phyloP scores from a whole-genome alignment of 2,888 invertebrate species.

The Thalpophila matura region DNA sequence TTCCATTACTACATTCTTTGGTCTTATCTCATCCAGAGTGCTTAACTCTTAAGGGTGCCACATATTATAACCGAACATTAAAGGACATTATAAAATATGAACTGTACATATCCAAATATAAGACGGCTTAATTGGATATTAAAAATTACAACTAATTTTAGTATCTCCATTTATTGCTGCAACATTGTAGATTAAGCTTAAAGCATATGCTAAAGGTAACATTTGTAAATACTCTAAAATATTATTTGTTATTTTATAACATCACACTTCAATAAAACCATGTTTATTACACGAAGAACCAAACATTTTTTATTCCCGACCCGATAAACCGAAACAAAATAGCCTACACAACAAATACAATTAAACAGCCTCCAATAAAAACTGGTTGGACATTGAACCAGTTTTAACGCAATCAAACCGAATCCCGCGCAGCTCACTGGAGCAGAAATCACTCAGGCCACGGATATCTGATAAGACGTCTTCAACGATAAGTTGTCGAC shows the following conservation, averaged over 20 bases:
- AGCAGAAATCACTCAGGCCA: conserved; percentile 72
- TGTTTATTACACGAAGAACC: background rate
- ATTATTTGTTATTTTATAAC: background rate
- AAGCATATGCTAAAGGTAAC: background rate
- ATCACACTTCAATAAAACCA: conserved; percentile 23
- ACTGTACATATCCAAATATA: background rate
- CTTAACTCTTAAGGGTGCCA: conserved; percentile 32
- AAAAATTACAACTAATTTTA: background rate
- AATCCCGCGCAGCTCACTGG: conserved; percentile 73
- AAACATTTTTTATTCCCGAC: conserved; percentile 12
- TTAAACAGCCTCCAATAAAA: conserved; percentile 54
- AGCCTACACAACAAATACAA: conserved; percentile 49
- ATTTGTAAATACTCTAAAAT: background rate
- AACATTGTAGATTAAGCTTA: conserved; percentile 31
- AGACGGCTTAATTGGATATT: conserved; percentile 23
- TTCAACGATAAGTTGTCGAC: conserved; percentile 76
- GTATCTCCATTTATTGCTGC: conserved; percentile 11
- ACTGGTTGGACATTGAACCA: conserved; percentile 48
- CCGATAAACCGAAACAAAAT: conserved; percentile 44
- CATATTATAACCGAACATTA: conserved; percentile 18
- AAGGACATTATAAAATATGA: conserved; percentile 38
- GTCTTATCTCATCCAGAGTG: too few species aligned
- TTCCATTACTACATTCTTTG: too few species aligned
- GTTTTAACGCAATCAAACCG: conserved; percentile 75
- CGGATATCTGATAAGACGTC: conserved; percentile 73